phyloP scores from a whole-genome alignment of 2,113 vertebrate genomes.

The Alosa alosa region DNA sequence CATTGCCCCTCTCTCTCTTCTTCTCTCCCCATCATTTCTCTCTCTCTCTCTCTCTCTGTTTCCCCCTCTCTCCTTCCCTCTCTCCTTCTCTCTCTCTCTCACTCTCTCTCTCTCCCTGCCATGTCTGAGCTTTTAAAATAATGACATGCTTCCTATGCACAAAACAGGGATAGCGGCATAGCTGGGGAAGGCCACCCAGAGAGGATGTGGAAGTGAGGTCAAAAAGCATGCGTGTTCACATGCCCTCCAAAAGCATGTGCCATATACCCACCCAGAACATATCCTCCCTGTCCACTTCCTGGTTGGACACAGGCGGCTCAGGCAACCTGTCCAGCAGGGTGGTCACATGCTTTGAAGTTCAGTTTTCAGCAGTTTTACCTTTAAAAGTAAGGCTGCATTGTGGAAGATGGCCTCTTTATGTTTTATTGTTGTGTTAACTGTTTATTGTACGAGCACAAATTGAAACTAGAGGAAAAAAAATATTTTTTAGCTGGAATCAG shows the following conservation, averaged over 20 bases:
- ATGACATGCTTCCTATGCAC: conserved; percentile 51
- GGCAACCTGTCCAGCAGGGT: neutral
- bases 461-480: neutral
- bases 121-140: conserved; percentile 49
- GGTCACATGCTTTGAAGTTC: conserved; percentile 4
- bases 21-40: neutral
- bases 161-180: neutral
- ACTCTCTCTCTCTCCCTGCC: conserved; percentile 28
- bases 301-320: neutral
- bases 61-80: conserved; percentile 15
- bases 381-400: neutral
- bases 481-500: neutral
- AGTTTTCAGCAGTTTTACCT: neutral
- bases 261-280: neutral
- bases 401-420: neutral
- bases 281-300: neutral
- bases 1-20: conserved; percentile 21
- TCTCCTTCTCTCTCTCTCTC: neutral
- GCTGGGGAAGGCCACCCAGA: conserved; percentile 29
- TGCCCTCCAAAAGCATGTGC: neutral
- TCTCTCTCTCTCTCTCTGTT: conserved; percentile 2
- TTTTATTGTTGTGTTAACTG: neutral
- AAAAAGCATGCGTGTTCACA: conserved; percentile 18
- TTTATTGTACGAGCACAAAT: neutral
- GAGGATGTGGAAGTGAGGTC: conserved; percentile 35